Evolutionary conservation across 2,888 invertebrate genomes (phyloP), one percentile per base, ranked within the genome.

Genomic region (Scaptomyza caliginosa): DNA sequence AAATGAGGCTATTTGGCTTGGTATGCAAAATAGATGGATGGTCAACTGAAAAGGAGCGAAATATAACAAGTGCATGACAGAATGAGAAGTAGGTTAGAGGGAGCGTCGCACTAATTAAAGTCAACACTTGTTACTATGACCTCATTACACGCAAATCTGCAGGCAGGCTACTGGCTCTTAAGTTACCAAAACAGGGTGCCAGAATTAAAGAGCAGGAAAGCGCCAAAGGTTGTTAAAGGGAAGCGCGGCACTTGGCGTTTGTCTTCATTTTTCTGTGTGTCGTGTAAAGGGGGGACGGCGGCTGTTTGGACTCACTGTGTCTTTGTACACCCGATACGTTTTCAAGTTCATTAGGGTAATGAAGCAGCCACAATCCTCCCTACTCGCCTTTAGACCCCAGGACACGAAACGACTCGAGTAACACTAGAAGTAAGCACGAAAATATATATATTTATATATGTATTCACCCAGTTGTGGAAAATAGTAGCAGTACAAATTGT

Each of bases 261-360:
- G 83, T 86, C 81, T 81, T 76, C 55, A 63, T 68, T 45, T 36
- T 16, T 59, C 48, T 51, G 26, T 32, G 26, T 0, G 30, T n/a
- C 7, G 23, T 4, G 4, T 4, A 11, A 6, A 4, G n/a, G 13
- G 3, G 2, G 32, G 0, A 42, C 39, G 49, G 16, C 8, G 16
- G 24, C 62, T 62, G 64, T 56, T 67, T 58, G 50, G 43, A 43
- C 75, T 63, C 74, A 58, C 59, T 74, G 67, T 77, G 74, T 78
- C 71, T 86, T 68, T 75, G 78, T 86, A 74, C 70, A 83, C 68
- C 77, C 85, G 87, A 86, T 86, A 83, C 83, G 78, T 80, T 82
- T 84, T 83, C 87, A 83, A 86, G 83, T 83, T 83, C 83, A 83
- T 83, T 83, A 83, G 86, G 83, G 87, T 83, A 83, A 83, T 83